These are phyloP conservation scores for Drosophila buzzatii DNA, from an alignment of 2,888 invertebrate genomes.

Conservation along the genomic window DNA sequence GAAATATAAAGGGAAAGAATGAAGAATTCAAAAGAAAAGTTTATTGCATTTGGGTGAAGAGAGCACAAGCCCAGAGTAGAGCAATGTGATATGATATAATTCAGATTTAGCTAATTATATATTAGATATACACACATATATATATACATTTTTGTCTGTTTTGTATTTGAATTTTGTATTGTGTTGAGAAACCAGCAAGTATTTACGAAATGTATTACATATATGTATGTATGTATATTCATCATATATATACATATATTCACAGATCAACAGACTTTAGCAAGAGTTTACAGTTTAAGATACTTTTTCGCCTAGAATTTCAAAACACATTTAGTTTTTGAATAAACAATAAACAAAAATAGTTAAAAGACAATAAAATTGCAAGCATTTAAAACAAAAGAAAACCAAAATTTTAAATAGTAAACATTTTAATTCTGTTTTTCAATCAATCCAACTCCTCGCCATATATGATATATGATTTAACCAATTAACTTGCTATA, in stretches of 20 bases:
- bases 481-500: slow-evolving; percentile 12
- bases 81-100: slow-evolving; percentile 64
- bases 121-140: not conserved
- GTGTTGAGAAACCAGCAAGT: slow-evolving; percentile 37
- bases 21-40: not conserved
- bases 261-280: slow-evolving; percentile 24
- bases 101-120: slow-evolving; percentile 25
- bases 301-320: slow-evolving; percentile 11
- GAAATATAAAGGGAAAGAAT: slow-evolving; percentile 15
- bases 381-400: slow-evolving; percentile 65
- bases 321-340: not conserved
- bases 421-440: not conserved
- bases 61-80: slow-evolving; percentile 24
- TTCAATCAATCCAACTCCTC: not conserved
- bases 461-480: not conserved
- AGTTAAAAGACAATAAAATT: slow-evolving; percentile 65
- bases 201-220: slow-evolving; percentile 51
- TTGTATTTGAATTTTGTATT: not conserved
- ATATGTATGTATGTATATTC: no score
- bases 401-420: not conserved
- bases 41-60: slow-evolving; percentile 12
- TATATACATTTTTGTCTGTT: slow-evolving; percentile 1
- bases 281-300: slow-evolving; percentile 11
- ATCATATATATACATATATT: slow-evolving; percentile 1
- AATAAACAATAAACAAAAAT: not conserved